Conservation (phyloP, 2,113 vertebrate genomes). For the Calyptomena viridis region DNA sequence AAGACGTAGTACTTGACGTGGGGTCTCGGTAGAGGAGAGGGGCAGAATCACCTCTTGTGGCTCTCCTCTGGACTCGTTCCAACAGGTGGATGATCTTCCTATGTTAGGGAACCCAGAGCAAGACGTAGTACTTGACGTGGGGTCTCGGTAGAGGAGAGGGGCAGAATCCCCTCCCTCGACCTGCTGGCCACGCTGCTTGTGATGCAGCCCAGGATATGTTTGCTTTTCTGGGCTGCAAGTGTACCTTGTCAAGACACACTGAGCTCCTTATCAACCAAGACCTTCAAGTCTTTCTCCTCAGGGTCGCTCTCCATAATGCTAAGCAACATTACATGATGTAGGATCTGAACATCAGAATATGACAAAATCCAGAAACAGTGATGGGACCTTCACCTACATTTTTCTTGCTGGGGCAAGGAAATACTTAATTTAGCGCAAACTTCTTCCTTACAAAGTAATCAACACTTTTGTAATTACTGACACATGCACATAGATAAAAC, state of each 20-base stretch:
- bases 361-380: not conserved
- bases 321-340: not conserved
- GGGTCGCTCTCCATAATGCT: not conserved
- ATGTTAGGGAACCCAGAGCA: not conserved
- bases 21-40: not conserved
- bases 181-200: not conserved
- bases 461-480: not conserved
- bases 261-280: not conserved
- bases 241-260: too few species aligned
- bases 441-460: not conserved
- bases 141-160: not conserved
- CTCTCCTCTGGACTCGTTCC: too few species aligned
- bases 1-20: not conserved
- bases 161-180: not conserved
- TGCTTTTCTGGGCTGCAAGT: not conserved
- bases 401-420: not conserved
- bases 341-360: not conserved
- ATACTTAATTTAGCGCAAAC: not conserved
- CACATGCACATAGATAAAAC: not conserved
- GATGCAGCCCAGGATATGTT: not conserved
- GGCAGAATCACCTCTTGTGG: not conserved
- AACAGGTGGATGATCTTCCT: too few species aligned
- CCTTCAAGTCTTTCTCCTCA: not conserved
- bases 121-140: not conserved
- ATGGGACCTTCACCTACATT: not conserved